Evolutionary conservation across 2,113 vertebrate genomes (phyloP), one percentile per base, ranked within the genome.

Genomic region (Tretioscincus oriximinensis): DNA sequence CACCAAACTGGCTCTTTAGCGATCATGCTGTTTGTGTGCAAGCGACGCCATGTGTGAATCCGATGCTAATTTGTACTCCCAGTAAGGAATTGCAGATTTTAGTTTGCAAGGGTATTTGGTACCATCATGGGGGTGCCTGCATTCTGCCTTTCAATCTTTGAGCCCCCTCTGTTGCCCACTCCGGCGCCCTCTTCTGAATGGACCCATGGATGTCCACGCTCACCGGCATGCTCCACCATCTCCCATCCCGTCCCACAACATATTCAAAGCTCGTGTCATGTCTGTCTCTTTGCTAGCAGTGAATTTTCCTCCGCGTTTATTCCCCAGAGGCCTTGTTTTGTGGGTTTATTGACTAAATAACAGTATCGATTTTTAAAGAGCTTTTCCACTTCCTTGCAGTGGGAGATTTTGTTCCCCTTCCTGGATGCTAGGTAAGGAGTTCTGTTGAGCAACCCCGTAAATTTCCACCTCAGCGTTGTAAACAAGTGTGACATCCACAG

Each of bases 341-440:
- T 88, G 88, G 82, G 91, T 90, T 94, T 95, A 95, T 95, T 92
- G 93, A 94, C 93, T 91, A 86, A 88, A 85, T 84, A 90, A 86
- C 84, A 73, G 81, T 89, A 95, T 95, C 86, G 95, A 96, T 95
- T 88, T 82, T 86, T 88, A 94, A 95, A 95, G 95, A 96, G 95
- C 94, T 92, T 93, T 91, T 88, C 88, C 84, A 84, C 88, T 85
- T 93, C 89, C 90, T 90, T 92, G 92, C 85, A 29, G 76, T 79
- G 89, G 94, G 89, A 94, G 93, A 92, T 90, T 91, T 86, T 83
- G 87, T 12, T 85, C 81, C 7, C 81, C 84, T 54, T 60, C 81
- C 72, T 47, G 80, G 88, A 84, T 83, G 90, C 86, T 76, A 81
- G 91, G 91, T 86, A 77, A 92, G 91, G 91, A 92, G 92, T 87